These are phyloP conservation scores for Sturmia bella DNA, from an alignment of 2,888 invertebrate species.

Conservation along the genomic window DNA sequence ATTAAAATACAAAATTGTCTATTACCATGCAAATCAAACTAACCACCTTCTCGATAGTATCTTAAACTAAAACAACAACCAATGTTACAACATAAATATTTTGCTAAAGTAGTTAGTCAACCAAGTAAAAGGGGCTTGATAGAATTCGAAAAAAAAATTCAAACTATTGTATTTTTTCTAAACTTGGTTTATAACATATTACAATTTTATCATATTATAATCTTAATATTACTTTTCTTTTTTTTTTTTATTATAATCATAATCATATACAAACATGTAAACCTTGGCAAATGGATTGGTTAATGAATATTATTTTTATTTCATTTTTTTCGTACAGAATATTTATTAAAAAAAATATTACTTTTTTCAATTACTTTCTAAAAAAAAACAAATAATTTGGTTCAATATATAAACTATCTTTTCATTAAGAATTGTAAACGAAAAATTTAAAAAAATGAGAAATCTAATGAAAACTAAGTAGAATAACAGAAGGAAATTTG, in stretches of 20 bases:
- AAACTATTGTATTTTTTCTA: neutral
- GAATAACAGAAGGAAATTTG: conserved; percentile 57
- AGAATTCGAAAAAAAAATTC: conserved; percentile 17
- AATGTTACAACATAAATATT: conserved; percentile 21
- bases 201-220: neutral
- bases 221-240: neutral
- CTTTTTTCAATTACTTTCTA: neutral
- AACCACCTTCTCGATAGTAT: neutral
- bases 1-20: neutral
- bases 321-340: conserved; percentile 10
- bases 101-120: conserved; percentile 53
- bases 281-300: conserved; percentile 48
- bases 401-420: conserved; percentile 31
- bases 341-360: conserved; percentile 16
- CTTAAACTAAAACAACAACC: neutral
- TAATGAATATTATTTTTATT: conserved; percentile 4
- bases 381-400: neutral
- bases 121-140: conserved; percentile 40
- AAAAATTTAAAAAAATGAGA: conserved; percentile 38
- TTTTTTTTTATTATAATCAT: conserved; percentile 16
- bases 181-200: neutral
- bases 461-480: conserved; percentile 56
- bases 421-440: conserved; percentile 29
- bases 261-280: neutral
- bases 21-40: conserved; percentile 8